A percentile compares a stretch with the other conserved stretches of the same genome.
phyloP scores from a whole-genome alignment of 1,140 invertebrate genomes.

The Conus betulinus region DNA sequence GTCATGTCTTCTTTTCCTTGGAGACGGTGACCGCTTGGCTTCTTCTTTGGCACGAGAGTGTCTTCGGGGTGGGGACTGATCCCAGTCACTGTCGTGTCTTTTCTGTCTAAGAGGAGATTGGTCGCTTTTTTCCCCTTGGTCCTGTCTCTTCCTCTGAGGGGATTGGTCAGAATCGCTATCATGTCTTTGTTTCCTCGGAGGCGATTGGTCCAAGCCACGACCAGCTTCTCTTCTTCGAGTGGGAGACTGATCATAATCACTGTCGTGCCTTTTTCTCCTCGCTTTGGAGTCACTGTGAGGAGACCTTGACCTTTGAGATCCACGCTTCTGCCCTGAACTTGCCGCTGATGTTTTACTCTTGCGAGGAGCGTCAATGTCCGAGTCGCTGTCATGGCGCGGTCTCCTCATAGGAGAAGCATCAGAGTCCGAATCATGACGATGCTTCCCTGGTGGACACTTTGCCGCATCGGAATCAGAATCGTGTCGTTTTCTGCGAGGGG shows the following conservation, averaged over 20 bases:
- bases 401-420: conserved; percentile 52
- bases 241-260: conserved; percentile 71
- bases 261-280: conserved; percentile 45
- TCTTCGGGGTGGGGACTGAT: conserved; percentile 62
- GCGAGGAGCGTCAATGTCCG: conserved; percentile 57
- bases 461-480: conserved; percentile 48
- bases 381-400: conserved; percentile 61
- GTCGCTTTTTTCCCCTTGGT: conserved; percentile 51
- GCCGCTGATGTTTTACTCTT: conserved; percentile 25
- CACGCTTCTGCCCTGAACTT: not conserved
- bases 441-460: conserved; percentile 42
- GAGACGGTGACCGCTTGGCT: conserved; percentile 35
- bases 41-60: conserved; percentile 35
- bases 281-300: not conserved
- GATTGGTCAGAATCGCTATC: conserved; percentile 64
- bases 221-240: conserved; percentile 57
- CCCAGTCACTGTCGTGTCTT: conserved; percentile 61
- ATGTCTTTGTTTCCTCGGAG: conserved; percentile 53
- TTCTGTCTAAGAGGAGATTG: conserved; percentile 47
- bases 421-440: conserved; percentile 56
- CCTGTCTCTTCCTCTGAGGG: conserved; percentile 55
- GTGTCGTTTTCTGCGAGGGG: conserved; percentile 55
- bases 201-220: conserved; percentile 69
- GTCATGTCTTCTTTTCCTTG: conserved; percentile 46
- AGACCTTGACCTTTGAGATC: conserved; percentile 31